Conservation (phyloP, 2,113 vertebrate species). For the Lamprologus sp. region DNA sequence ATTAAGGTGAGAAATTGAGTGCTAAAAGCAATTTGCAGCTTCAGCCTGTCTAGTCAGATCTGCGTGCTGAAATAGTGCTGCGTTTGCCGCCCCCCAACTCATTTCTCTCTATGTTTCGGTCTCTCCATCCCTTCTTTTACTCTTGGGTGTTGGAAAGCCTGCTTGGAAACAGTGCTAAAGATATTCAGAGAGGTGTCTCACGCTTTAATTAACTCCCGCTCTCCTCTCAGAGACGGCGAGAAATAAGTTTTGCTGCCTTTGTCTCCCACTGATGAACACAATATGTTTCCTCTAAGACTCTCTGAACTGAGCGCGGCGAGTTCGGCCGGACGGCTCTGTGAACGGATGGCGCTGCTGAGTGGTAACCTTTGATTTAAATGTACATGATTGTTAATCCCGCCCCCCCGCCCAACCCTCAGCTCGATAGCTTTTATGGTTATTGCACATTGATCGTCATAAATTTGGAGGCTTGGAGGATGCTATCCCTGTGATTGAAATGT, state of each 20-base stretch:
- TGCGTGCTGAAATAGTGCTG: slow-evolving; percentile 29
- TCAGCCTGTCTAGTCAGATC: slow-evolving; percentile 33
- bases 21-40: slow-evolving; percentile 74
- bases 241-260: slow-evolving; percentile 11
- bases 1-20: slow-evolving; percentile 72
- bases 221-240: background rate
- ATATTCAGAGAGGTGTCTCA: slow-evolving; percentile 57
- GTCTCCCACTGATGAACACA: background rate
- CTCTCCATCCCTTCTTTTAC: background rate
- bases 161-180: slow-evolving; percentile 41
- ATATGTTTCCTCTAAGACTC: background rate
- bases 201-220: slow-evolving; percentile 52
- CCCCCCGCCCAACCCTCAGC: background rate
- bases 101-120: slow-evolving; percentile 14
- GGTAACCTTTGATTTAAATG: slow-evolving; percentile 28
- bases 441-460: slow-evolving; percentile 45
- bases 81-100: slow-evolving; percentile 6
- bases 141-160: slow-evolving; percentile 7
- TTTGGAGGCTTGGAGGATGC: slow-evolving; percentile 27
- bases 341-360: background rate
- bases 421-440: slow-evolving; percentile 51
- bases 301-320: background rate
- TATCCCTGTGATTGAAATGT: slow-evolving; percentile 32
- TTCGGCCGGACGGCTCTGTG: background rate
- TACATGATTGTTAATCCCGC: background rate